phyloP scores from a whole-genome alignment of 2,888 invertebrate species.

The Toxonevra muliebris region DNA sequence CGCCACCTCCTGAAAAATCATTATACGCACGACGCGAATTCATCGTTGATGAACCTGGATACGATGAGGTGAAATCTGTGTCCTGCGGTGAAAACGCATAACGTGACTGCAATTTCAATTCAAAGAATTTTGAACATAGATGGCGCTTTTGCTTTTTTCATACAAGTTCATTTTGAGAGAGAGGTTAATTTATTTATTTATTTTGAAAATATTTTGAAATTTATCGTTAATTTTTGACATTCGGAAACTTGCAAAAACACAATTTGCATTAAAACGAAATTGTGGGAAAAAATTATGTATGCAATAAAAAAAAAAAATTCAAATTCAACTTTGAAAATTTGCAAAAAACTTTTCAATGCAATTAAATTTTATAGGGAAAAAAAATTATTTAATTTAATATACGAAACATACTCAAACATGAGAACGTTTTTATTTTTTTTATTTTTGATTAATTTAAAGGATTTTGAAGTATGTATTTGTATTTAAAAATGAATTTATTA shows the following conservation, averaged over 20 bases:
- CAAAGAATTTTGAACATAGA: slow-evolving; percentile 55
- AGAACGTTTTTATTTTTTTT: slow-evolving; percentile 16
- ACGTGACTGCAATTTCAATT: slow-evolving; percentile 65
- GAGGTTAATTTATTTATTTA: slow-evolving; percentile 20
- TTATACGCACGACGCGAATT: slow-evolving; percentile 61
- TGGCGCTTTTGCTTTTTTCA: slow-evolving; percentile 56
- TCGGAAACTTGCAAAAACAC: slow-evolving; percentile 40
- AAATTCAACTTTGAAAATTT: slow-evolving; percentile 29
- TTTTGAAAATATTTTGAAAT: slow-evolving; percentile 24
- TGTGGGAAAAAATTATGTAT: slow-evolving; percentile 28
- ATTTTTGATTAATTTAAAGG: slow-evolving; percentile 4
- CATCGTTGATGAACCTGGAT: slow-evolving; percentile 61
- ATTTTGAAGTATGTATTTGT: slow-evolving; percentile 6
- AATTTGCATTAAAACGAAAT: slow-evolving; percentile 33
- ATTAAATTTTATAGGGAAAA: slow-evolving; percentile 12
- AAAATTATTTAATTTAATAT: not conserved
- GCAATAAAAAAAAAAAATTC: slow-evolving; percentile 24
- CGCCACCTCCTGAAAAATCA: slow-evolving; percentile 58
- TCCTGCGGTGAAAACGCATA: slow-evolving; percentile 67
- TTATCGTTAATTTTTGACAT: slow-evolving; percentile 24
- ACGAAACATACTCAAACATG: slow-evolving; percentile 24
- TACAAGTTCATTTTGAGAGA: slow-evolving; percentile 37
- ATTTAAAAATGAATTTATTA: slow-evolving; percentile 5
- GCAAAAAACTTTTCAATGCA: slow-evolving; percentile 30
- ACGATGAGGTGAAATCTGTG: slow-evolving; percentile 65